These are phyloP conservation scores for Acanthosoma haemorrhoidale DNA, from an alignment of 2,888 invertebrate species.

Conservation along the genomic window DNA sequence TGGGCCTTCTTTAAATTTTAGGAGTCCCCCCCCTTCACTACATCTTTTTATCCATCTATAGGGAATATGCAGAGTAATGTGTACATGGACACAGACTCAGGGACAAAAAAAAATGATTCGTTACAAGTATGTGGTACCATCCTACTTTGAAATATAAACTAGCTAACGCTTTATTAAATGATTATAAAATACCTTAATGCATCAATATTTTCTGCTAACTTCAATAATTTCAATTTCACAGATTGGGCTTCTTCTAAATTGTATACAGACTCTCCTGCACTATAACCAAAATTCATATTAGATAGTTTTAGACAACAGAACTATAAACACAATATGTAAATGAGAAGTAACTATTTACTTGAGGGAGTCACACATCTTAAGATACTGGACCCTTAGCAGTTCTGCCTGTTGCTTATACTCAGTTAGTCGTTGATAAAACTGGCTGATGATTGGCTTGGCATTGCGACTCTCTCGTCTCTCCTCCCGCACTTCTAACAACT, in stretches of 20 bases:
- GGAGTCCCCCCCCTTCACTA: no score
- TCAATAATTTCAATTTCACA: constrained; percentile 74
- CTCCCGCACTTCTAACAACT: constrained; percentile 71
- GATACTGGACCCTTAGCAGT: constrained; percentile 51
- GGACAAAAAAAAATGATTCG: no score
- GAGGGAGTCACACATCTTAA: constrained; percentile 56
- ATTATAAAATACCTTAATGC: constrained; percentile 48
- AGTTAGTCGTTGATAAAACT: constrained; percentile 77
- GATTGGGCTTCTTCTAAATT: constrained; percentile 77
- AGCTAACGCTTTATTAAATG: no score
- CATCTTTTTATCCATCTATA: no score
- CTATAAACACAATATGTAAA: background rate
- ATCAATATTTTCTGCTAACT: constrained; percentile 83
- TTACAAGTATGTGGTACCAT: no score
- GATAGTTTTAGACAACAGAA: background rate
- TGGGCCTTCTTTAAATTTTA: no score
- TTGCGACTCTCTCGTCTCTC: constrained; percentile 75
- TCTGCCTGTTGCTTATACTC: constrained; percentile 69
- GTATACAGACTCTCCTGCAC: constrained; percentile 86
- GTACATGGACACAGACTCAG: no score
- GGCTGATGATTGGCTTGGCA: constrained; percentile 69
- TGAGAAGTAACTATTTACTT: constrained; percentile 47
- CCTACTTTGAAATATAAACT: no score
- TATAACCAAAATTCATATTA: constrained; percentile 45
- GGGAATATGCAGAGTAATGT: no score